Evolutionary conservation across 2,888 invertebrate species (phyloP), one percentile per base, ranked within the genome.

Genomic region (Philonicus albiceps): DNA sequence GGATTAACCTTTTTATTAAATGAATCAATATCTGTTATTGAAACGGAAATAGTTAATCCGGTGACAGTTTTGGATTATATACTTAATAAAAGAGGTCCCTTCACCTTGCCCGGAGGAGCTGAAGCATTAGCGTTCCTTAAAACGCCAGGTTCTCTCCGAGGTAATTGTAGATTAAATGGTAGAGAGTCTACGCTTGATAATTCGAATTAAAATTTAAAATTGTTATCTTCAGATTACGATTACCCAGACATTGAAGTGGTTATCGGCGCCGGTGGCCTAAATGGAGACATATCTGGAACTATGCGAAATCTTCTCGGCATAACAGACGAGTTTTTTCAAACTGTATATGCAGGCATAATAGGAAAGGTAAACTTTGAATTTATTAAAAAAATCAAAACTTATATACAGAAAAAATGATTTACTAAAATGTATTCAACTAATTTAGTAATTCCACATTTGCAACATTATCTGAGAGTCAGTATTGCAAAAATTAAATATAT

Each of bases 201-300:
- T 13, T 43, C 13, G 3, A 43, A 16, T 16, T 43, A 0, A 43
- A 0, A 43, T 43, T 3, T 43, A 13, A 43, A 11, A 43, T 43
- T 43, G 40, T 16, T 49, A 16, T 40, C 87, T 87, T 6, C 80
- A 91, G 92, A 89, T 55, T 85, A 89, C 16, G 93, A 94, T 88
- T 94, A 95, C 89, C 96, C 97, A 0, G 96, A 97, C 89, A 94
- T 97, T 87, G 97, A 97, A 91, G 92, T 97, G 16, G 96, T 97
- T 8, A 93, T 97, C 91, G 96, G 96, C 0, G 95, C 96, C 16
- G 96, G 97, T 0, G 95, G 95, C 0, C 91, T 97, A 8, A 95
- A 95, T 85, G 95, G 96, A 0, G 97, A 97, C 90, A 92, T 94
- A 13, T 93, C 95, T 84, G 96, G 96, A 16, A 94, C 95, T 64